Conservation (phyloP, 2,797 vertebrate genomes). For the Chanos chanos region DNA sequence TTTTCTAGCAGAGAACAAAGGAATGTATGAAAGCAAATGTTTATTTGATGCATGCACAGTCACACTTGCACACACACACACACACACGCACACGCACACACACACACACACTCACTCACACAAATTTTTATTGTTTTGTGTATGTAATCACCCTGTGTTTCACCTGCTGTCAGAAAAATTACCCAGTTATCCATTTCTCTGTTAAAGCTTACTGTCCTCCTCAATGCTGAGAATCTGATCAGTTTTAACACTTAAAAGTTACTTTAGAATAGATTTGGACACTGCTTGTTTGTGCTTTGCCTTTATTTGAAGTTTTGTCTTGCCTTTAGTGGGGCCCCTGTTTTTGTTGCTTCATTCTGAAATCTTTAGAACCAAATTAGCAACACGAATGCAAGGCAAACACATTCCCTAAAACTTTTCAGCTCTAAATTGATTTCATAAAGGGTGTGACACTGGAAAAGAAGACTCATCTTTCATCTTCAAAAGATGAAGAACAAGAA, state of each 20-base stretch:
- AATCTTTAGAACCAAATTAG: not conserved
- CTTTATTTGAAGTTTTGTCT: too few species aligned
- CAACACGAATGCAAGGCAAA: not conserved
- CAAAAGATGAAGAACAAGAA: conserved; percentile 7
- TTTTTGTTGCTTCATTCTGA: not conserved
- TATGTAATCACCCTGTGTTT: conserved; percentile 27
- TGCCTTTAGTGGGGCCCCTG: not conserved
- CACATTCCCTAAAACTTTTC: conserved; percentile 12
- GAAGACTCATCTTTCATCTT: conserved; percentile 4
- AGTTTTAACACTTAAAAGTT: conserved; percentile 8
- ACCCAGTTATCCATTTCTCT: conserved; percentile 34
- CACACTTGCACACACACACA: not conserved
- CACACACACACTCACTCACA: too few species aligned
- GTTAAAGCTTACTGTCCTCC: conserved; percentile 8
- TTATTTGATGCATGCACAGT: conserved; percentile 16
- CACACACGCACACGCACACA: too few species aligned
- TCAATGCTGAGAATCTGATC: not conserved
- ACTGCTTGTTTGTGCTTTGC: not conserved
- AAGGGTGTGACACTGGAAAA: conserved; percentile 25
- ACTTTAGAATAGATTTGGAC: not conserved
- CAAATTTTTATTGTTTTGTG: conserved; percentile 1
- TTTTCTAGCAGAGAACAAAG: conserved; percentile 27
- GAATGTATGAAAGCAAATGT: conserved; percentile 5
- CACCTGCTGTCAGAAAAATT: conserved; percentile 25
- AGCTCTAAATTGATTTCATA: conserved; percentile 32